Conservation (phyloP, 2,113 vertebrate species). For the Loxodonta africana region DNA sequence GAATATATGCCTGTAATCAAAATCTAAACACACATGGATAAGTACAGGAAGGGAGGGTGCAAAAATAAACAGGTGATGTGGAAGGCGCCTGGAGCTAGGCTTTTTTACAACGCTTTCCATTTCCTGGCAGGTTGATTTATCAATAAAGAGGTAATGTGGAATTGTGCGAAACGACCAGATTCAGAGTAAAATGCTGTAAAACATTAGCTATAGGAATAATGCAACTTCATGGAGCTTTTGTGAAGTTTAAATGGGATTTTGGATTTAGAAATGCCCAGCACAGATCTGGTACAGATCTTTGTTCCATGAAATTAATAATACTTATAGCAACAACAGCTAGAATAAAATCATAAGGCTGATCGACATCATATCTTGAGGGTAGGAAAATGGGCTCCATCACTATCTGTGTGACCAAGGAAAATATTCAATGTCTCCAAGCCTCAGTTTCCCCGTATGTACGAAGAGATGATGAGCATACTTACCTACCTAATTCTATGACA, state of each 20-base stretch:
- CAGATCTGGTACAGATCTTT: background rate
- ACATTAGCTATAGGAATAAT: background rate
- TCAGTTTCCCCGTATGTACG: background rate
- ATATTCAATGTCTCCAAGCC: background rate
- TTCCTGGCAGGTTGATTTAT: constrained; percentile 56
- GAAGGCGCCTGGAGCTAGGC: background rate
- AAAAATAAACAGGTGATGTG: constrained; percentile 65
- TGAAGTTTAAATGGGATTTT: background rate
- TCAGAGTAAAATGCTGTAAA: background rate
- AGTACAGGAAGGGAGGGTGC: constrained; percentile 55
- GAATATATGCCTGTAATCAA: constrained; percentile 31
- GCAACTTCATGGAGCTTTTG: background rate
- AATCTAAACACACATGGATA: constrained; percentile 46
- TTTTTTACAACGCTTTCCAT: constrained; percentile 25
- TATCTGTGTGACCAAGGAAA: background rate
- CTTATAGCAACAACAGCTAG: background rate
- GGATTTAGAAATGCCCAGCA: background rate
- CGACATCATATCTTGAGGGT: background rate
- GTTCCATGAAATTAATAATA: background rate
- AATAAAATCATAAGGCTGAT: constrained; percentile 5
- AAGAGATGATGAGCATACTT: background rate
- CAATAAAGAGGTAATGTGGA: background rate
- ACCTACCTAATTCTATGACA: background rate
- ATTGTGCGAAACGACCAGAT: background rate
- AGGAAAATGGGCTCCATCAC: background rate